A percentile compares a stretch with the other conserved stretches of the same genome.
These are phyloP conservation scores for Parus major DNA, from an alignment of 2,113 vertebrate genomes.

Conservation along the genomic window DNA sequence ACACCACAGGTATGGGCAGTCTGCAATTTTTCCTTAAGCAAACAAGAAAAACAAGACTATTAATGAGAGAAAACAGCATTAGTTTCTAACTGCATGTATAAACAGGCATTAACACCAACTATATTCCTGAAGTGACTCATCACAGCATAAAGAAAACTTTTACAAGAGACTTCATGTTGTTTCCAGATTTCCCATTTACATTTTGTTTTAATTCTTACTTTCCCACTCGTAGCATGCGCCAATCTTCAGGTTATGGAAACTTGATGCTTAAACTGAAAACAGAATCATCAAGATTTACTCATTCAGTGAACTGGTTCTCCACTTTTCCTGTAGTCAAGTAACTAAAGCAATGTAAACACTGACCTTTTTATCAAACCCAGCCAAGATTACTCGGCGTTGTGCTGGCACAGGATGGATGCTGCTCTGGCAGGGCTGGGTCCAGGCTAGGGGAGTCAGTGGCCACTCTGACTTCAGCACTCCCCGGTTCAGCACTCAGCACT, in stretches of 20 bases:
- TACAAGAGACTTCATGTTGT: conserved; percentile 2
- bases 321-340: neutral
- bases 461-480: neutral
- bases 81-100: conserved; percentile 54
- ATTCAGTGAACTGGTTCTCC: neutral
- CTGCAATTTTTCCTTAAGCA: conserved; percentile 65
- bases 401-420: neutral
- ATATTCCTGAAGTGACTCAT: conserved; percentile 15
- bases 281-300: neutral
- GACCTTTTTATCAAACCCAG: neutral
- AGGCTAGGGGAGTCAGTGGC: neutral
- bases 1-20: conserved; percentile 42
- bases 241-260: neutral
- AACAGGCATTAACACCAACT: conserved; percentile 33
- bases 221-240: neutral
- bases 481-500: neutral
- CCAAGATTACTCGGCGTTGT: neutral
- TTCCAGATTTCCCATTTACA: neutral
- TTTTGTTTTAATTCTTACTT: neutral
- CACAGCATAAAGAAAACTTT: neutral
- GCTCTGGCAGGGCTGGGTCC: neutral
- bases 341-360: neutral
- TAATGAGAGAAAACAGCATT: conserved; percentile 51
- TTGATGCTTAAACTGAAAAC: neutral
- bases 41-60: conserved; percentile 67